A percentile compares a stretch with the other conserved stretches of the same genome.
Evolutionary conservation across 2,888 invertebrate genomes (phyloP).

Genomic region (Tiliacea citrago): DNA sequence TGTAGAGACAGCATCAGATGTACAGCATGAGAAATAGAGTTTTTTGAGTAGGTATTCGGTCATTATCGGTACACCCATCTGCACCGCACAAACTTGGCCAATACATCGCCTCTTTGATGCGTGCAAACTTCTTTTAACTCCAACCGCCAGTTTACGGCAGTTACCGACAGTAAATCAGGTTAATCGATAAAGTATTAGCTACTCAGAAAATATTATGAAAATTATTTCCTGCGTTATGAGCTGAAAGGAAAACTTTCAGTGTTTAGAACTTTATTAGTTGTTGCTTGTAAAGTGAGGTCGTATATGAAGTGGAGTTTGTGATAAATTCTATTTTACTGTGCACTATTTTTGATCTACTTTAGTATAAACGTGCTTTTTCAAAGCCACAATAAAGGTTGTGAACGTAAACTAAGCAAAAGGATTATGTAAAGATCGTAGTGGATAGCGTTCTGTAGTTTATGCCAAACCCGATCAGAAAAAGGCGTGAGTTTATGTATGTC

Average conservation of each 20-base stretch:
- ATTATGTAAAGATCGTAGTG: background rate
- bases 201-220: conserved; percentile 28
- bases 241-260: conserved; percentile 29
- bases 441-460: too few relatives aligned
- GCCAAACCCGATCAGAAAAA: too few relatives aligned
- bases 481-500: background rate
- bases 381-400: too few relatives aligned
- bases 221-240: conserved; percentile 27
- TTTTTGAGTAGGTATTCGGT: background rate
- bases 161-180: conserved; percentile 32
- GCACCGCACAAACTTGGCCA: conserved; percentile 18
- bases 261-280: conserved; percentile 30
- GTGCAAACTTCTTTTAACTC: conserved; percentile 32
- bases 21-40: background rate
- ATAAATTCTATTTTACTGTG: background rate
- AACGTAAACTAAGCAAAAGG: background rate
- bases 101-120: conserved; percentile 29
- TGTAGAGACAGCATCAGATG: too few relatives aligned
- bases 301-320: background rate
- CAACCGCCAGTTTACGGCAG: conserved; percentile 21
- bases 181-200: conserved; percentile 47
- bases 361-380: background rate
- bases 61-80: background rate
- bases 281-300: conserved; percentile 4
- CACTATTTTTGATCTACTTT: background rate